Evolutionary conservation across 1,140 invertebrate species (phyloP), one percentile per base, ranked within the genome.

Genomic region (Lineus longissimus): DNA sequence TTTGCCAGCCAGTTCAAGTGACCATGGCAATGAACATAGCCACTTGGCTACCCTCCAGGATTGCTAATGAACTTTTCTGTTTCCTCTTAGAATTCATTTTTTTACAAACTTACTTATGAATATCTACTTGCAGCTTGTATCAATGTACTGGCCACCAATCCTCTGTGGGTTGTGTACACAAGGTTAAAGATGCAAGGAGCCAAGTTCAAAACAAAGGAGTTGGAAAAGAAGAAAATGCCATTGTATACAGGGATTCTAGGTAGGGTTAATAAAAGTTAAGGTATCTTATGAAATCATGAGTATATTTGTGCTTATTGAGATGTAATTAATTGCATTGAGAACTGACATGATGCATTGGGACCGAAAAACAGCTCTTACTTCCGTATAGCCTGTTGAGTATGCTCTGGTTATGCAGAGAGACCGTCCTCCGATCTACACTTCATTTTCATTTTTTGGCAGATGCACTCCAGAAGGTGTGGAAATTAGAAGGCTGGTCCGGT

Each of bases 111-210:
- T 31, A 22, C 22, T 2, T n/a, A n/a, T n/a, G 17, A 7, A 57
- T 7, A 27, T 33, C 17, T 0, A 15, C 58, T 76, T 78, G 41
- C 67, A 88, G 87, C 91, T 43, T 84, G 88, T 59, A 83, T 92
- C 11, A 94, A 94, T 85, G 92, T 95, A 2, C 77, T 94, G 6
- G 74, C 87, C 1, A 95, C 93, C 36, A 92, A 90, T 45, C 93
- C 93, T 1, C 81, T 95, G 17, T 95, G 93, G 93, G 92, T 95
- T 56, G 92, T 93, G 1, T 95, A 94, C 76, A 93, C 91, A 1
- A 83, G 92, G 68, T 83, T 95, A 69, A 94, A 93, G 78, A 87
- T 94, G 77, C 85, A 85, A 77, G 87, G 87, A 17, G 68, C 84
- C 2, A 74, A 73, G 25, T 70, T 78, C 31, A 68, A 74, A 33